Conservation (phyloP, 2,888 invertebrate species). For the Hirudinaria manillensis region DNA sequence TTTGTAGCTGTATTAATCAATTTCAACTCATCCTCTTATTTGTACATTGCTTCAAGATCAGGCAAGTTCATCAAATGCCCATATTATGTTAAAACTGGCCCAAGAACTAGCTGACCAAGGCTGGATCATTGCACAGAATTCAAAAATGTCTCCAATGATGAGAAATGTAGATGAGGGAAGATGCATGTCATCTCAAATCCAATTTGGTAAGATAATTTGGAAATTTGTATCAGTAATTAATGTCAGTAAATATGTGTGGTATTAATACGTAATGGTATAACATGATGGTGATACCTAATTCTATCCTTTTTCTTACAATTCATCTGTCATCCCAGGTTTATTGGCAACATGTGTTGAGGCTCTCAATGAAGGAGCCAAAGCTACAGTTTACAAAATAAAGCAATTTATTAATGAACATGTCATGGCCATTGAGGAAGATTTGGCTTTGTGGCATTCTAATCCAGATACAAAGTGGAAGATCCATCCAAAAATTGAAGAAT, state of each 20-base stretch:
- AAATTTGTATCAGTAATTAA: neutral
- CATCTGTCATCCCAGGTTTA: neutral
- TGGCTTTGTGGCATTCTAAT: constrained; percentile 43
- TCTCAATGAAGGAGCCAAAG: neutral
- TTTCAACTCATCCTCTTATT: neutral
- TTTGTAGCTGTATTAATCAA: neutral
- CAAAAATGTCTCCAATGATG: constrained; percentile 23
- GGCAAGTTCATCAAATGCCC: constrained; percentile 46
- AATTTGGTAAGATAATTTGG: neutral
- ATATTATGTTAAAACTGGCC: constrained; percentile 43
- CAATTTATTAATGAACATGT: constrained; percentile 53
- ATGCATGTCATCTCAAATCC: neutral
- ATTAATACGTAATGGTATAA: too few species aligned
- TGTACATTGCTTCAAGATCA: constrained; percentile 45
- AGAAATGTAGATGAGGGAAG: neutral
- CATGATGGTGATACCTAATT: too few species aligned
- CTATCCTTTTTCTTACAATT: too few species aligned
- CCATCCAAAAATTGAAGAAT: constrained; percentile 49
- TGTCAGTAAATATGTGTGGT: too few species aligned
- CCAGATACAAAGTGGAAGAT: constrained; percentile 49
- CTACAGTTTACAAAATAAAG: neutral
- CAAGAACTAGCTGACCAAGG: constrained; percentile 45
- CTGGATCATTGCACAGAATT: constrained; percentile 44
- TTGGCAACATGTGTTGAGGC: neutral
- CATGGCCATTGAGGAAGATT: constrained; percentile 51